Base-by-base conservation (phyloP, 2,113 vertebrate genomes). In the Megalops atlanticus region DNA sequence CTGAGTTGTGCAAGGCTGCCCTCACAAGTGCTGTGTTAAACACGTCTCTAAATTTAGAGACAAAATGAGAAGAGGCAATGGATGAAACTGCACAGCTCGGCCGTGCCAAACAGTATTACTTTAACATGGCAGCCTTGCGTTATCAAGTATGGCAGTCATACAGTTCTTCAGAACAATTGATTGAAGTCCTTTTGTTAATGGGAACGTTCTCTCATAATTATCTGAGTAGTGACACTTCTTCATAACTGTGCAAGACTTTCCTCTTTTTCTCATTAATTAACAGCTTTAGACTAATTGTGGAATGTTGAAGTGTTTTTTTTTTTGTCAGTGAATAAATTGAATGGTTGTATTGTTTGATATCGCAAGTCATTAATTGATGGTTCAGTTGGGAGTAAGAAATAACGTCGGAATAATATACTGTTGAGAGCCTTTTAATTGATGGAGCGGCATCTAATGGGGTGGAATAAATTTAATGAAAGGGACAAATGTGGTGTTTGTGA, bases 261-360 rank as follows among this genome's bases (percentile, higher is more conserved):
- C 58, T 64, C 24, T 64, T 76, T 73, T 38, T 84, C 77, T 84
- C 70, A 58, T 69, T 76, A 78, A 82, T 45, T 71, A 76, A 64
- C 58, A 7, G 70, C 69, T 77, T 16, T 1, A 11, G 31, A 68
- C 80, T 77, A 72, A 84, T 84, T 80, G 79, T 68, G 24, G 27
- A 41, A 68, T 27, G 16, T 21, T 4, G 2, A 64, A 0, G 27
- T 58, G n/a, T 35, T 38, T 33, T 54, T 45, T 27, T 5, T 16
- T 74, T 76, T 16, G 70, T 69, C 64, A 54, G 31, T 24, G 40
- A 77, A 43, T 74, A 76, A 75, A 73, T 81, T 79, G 47, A 81
- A 72, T 78, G 73, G 43, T 72, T 76, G 43, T 83, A 77, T 68
- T 78, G 49, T 16, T 80, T 52, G 71, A 82, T 35, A 40, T 40